phyloP scores from a whole-genome alignment of 1,140 invertebrate genomes.

The Liolophura sinensis region DNA sequence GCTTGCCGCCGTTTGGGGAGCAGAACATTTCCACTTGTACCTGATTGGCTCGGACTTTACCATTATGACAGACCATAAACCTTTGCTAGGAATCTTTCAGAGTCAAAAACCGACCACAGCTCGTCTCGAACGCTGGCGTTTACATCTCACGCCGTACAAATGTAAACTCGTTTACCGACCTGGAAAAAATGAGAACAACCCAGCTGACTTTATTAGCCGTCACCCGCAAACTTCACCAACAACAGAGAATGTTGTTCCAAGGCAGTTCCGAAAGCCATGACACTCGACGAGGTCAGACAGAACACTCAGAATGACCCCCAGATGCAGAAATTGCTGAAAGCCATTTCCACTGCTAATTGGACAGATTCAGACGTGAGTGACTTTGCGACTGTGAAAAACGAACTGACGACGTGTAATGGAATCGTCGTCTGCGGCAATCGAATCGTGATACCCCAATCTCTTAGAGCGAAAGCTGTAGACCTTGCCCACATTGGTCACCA shows the following conservation, averaged over 20 bases:
- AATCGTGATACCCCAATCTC: slow-evolving; percentile 25
- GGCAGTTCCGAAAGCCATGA: slow-evolving; percentile 20
- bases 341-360: slow-evolving; percentile 19
- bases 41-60: slow-evolving; percentile 51
- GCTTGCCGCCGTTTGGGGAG: slow-evolving; percentile 46
- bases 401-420: slow-evolving; percentile 19
- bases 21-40: slow-evolving; percentile 57
- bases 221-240: slow-evolving; percentile 7
- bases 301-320: slow-evolving; percentile 9
- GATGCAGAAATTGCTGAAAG: slow-evolving; percentile 20
- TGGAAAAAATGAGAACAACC: slow-evolving; percentile 4
- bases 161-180: slow-evolving; percentile 1
- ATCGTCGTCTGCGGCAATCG: slow-evolving; percentile 21
- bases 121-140: slow-evolving; percentile 11
- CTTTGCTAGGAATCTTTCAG: slow-evolving; percentile 14
- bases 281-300: slow-evolving; percentile 16
- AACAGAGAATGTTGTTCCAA: slow-evolving; percentile 10
- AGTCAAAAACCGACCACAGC: slow-evolving; percentile 9
- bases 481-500: slow-evolving; percentile 38
- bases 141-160: slow-evolving; percentile 7
- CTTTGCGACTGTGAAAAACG: too few relatives aligned
- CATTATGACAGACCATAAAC: slow-evolving; percentile 54
- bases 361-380: slow-evolving; percentile 3
- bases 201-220: slow-evolving; percentile 4
- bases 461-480: slow-evolving; percentile 24